Base-by-base conservation (phyloP, 2,888 invertebrate genomes). In the Oeneis ivallda region DNA sequence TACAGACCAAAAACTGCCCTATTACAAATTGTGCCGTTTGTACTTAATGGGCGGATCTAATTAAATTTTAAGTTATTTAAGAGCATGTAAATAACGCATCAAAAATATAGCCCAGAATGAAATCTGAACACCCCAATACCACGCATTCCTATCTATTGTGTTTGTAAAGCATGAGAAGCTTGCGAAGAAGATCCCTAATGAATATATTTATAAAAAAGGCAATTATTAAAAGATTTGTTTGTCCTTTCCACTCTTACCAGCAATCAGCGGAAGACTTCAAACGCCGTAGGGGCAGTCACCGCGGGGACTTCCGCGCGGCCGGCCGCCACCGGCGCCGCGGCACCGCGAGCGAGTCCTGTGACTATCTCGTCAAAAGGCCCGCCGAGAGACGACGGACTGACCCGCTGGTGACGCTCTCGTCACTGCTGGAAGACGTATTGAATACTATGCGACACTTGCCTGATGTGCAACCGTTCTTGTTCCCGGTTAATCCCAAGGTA, bases 331-430 rank as follows among this genome's bases (percentile, higher is more conserved):
- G 80, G 5, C 82, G 89, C 0, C 86, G 92, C 32, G 86, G 87
- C 1, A 83, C 85, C 0, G 81, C 79, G 1, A 82, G 83, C 39
- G 91, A 91, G 67, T 77, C 88, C 0, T 90, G 96, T 85, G 99
- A 99, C 89, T 99, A 99, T 78, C 89, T 98, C 6, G 98, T 97
- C 74, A 71, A 71, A 3, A 49, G 76, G 1, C 76, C 76, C 1
- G 97, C 98, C 0, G 98, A 99, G 81, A 91, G 99, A 8, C 93
- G 98, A 0, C 93, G 99, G 50, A 98, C 98, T 0, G 99, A 99
- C 90, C 99, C 99, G 0, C 95, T 98, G 0, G 98, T 99, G 13
- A 98, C 99, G 0, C 88, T 99, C 63, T 97, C 98, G 0, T 96
- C 97, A 0, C 95, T 98, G 71, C 90, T 99, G 52, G 99, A 99